Conservation (phyloP, 1,140 invertebrate genomes). For the Ceratina australensis region DNA sequence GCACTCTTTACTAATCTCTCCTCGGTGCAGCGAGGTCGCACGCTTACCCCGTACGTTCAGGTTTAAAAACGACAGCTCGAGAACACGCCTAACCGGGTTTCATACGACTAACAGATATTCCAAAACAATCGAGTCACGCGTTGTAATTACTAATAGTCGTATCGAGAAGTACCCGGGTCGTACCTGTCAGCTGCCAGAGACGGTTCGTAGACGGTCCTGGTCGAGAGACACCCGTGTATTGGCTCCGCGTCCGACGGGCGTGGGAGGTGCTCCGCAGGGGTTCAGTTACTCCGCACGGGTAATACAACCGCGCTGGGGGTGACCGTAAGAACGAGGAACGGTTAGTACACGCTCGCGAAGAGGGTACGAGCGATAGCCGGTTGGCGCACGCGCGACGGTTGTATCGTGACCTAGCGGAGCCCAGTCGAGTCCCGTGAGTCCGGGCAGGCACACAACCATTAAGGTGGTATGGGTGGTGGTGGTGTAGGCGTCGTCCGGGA, state of each 20-base stretch:
- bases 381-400: constrained; percentile 53
- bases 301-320: constrained; percentile 45
- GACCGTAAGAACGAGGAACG: constrained; percentile 40
- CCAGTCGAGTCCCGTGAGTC: constrained; percentile 78
- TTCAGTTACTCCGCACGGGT: constrained; percentile 52
- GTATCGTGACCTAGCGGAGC: constrained; percentile 66
- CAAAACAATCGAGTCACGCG: too few relatives aligned
- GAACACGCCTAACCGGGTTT: too few relatives aligned
- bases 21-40: too few relatives aligned
- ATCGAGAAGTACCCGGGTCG: too few relatives aligned
- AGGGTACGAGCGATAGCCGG: constrained; percentile 43
- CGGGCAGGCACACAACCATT: constrained; percentile 74
- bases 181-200: too few relatives aligned
- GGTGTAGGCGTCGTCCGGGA: constrained; percentile 65
- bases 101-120: too few relatives aligned
- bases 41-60: too few relatives aligned
- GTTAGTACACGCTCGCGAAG: constrained; percentile 52
- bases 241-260: constrained; percentile 63
- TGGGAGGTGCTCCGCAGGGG: constrained; percentile 62
- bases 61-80: too few relatives aligned
- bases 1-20: too few relatives aligned
- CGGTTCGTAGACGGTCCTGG: constrained; percentile 45
- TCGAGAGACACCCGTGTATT: constrained; percentile 32
- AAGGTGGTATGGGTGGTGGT: constrained; percentile 62
- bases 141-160: too few relatives aligned